Conservation (phyloP, 2,113 vertebrate genomes). For the Sturnira hondurensis region DNA sequence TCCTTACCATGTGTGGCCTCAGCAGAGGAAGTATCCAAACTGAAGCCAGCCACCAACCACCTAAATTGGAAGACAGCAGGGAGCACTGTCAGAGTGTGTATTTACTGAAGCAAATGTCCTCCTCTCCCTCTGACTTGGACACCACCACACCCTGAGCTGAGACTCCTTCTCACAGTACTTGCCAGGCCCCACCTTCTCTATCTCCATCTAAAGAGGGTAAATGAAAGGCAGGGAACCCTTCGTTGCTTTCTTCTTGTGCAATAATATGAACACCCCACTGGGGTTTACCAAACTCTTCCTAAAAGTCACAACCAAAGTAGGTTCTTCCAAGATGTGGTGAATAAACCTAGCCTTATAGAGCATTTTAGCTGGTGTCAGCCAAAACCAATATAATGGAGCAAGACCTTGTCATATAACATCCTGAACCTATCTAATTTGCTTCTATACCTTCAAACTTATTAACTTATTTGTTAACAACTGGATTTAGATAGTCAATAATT, state of each 20-base stretch:
- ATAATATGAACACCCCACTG: background rate
- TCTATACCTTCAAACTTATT: background rate
- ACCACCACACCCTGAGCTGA: background rate
- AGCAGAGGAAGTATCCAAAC: background rate
- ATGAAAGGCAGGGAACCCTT: background rate
- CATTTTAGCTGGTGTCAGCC: background rate
- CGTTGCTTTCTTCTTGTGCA: background rate
- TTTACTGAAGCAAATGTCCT: background rate
- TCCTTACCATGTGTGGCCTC: background rate
- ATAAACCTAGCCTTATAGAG: background rate
- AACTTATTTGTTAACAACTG: background rate
- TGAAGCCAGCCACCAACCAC: background rate
- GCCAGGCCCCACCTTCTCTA: background rate
- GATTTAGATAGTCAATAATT: background rate
- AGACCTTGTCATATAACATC: background rate
- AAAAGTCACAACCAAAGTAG: background rate
- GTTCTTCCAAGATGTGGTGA: background rate
- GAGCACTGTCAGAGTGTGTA: background rate
- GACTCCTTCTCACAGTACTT: background rate
- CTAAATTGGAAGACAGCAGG: background rate
- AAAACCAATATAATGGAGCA: background rate
- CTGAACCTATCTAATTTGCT: background rate
- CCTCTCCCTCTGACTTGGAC: background rate
- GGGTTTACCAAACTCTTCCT: background rate
- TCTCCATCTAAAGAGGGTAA: background rate